Evolutionary conservation across 2,113 vertebrate genomes (phyloP), one percentile per base, ranked within the genome.

Genomic region (Butorides virescens): DNA sequence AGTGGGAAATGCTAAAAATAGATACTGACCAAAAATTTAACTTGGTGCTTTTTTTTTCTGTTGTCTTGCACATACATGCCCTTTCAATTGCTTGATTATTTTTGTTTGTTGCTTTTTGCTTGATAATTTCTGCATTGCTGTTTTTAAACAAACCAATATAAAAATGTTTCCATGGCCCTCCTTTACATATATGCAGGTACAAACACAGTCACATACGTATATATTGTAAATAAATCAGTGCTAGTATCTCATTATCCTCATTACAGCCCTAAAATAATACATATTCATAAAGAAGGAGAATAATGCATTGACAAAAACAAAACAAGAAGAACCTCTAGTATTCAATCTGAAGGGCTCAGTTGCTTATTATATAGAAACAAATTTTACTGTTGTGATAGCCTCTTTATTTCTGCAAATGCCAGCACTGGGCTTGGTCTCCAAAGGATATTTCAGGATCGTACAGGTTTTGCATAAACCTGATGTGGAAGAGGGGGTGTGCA

Each of bases 381-480:
- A 68, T 46, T 74, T 66, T 42, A 49, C 29, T 26, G 23, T 88
- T 74, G 74, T 56, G n/a, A 15, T 13, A 62, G 18, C 18, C 20
- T 71, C 44, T 71, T 67, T 74, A 39, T 89, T 58, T 71, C 30
- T 58, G 49, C 34, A 96, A 89, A 92, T 93, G 29, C 34, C 76
- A 89, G 34, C 29, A 68, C 25, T 53, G 49, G 77, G 62, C 29
- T 89, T 96, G 80, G 79, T 83, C 42, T 92, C 93, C 71, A 87
- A 86, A 86, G 30, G 47, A 50, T 97, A 97, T 97, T 97, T 95
- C 67, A 83, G 90, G 81, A 86, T 80, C 11, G 49, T 78, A 76
- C 11, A 77, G 42, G 56, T 74, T 90, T 66, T 87, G 34, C 52
- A 83, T 62, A 36, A 79, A 65, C 66, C 55, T 59, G 79, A 88